Percentiles rank a stretch among this genome's conserved stretches.
Conservation (phyloP, 2,113 vertebrate species). For the Capricornis sumatraensis region DNA sequence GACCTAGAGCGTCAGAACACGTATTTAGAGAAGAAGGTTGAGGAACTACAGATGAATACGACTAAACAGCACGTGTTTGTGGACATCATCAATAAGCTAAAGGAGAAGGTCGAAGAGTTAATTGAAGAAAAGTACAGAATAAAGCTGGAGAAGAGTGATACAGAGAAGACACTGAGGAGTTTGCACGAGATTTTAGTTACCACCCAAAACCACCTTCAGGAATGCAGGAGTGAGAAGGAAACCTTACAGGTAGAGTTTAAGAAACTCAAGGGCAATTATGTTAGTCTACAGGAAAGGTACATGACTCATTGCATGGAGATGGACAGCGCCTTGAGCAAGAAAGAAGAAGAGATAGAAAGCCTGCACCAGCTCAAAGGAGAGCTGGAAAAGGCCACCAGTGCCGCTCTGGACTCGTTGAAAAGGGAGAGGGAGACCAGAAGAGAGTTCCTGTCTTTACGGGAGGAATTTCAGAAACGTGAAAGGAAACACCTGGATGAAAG, state of each 20-base stretch:
- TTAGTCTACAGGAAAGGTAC: conserved; percentile 46
- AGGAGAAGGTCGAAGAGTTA: conserved; percentile 45
- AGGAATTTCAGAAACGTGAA: conserved; percentile 55
- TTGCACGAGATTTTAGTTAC: conserved; percentile 18
- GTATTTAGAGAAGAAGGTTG: conserved; percentile 49
- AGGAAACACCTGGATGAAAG: conserved; percentile 48
- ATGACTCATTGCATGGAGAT: conserved; percentile 25
- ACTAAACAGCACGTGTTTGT: conserved; percentile 20
- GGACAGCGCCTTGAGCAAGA: not conserved
- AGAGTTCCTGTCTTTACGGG: conserved; percentile 44
- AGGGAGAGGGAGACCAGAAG: conserved; percentile 32
- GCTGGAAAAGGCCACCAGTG: conserved; percentile 17
- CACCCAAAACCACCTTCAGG: conserved; percentile 49
- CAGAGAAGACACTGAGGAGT: conserved; percentile 13
- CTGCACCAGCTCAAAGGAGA: conserved; percentile 32
- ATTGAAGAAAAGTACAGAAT: conserved; percentile 66
- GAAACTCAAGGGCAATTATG: conserved; percentile 36
- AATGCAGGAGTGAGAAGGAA: conserved; percentile 46
- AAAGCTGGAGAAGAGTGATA: conserved; percentile 54
- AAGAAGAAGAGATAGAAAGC: conserved; percentile 22
- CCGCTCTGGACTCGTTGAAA: conserved; percentile 7
- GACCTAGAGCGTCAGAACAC: conserved; percentile 47
- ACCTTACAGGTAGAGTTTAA: conserved; percentile 49
- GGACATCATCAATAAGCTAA: conserved; percentile 46
- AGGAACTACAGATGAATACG: conserved; percentile 41